Evolutionary conservation across 2,888 invertebrate genomes (phyloP).

Genomic region (Proisotoma minuta): DNA sequence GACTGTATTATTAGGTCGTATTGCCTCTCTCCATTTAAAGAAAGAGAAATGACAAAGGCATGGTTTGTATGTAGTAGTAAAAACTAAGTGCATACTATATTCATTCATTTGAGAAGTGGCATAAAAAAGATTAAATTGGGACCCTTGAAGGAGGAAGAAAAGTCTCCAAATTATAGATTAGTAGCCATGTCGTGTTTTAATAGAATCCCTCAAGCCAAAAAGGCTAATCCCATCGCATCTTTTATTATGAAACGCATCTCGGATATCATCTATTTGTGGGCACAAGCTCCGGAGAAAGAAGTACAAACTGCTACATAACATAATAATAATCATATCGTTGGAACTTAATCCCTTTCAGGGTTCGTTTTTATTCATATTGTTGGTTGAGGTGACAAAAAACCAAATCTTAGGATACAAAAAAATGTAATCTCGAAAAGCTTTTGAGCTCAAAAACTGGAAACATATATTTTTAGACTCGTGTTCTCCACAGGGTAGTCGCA

Average conservation of each 20-base stretch:
- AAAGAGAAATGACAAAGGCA: no score
- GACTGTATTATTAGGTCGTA: no score
- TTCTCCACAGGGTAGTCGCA: neutral
- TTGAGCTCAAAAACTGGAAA: no score
- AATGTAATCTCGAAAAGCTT: no score
- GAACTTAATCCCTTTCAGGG: neutral
- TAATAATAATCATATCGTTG: neutral
- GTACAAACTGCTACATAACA: neutral
- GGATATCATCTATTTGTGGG: neutral
- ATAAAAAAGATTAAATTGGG: no score
- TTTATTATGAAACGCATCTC: neutral
- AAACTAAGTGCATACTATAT: no score
- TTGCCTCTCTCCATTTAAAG: no score
- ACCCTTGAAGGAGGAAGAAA: no score
- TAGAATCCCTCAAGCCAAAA: neutral
- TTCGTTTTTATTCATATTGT: neutral
- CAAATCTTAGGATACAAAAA: no score
- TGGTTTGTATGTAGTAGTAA: no score
- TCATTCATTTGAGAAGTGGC: no score
- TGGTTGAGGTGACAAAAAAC: neutral
- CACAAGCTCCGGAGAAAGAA: neutral
- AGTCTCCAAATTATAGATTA: no score
- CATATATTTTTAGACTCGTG: slow-evolving; percentile 1
- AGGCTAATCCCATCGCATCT: neutral
- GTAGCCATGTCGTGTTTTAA: neutral